Evolutionary conservation across 2,888 invertebrate genomes (phyloP).

Genomic region (Rhagophthalmus giganteus): DNA sequence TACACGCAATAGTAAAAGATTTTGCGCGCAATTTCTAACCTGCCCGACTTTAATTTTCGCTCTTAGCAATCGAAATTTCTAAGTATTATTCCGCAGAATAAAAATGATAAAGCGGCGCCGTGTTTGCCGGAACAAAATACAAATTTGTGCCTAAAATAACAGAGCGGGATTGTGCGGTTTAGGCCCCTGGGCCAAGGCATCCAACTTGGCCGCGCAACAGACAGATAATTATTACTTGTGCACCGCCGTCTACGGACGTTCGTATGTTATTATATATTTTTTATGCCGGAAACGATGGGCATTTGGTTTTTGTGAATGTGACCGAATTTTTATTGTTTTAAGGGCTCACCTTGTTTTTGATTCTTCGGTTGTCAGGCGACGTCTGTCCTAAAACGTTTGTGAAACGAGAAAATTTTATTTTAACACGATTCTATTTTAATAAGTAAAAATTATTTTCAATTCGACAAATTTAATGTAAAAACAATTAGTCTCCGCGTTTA

Average conservation of each 20-base stretch:
- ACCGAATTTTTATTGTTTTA: conserved; percentile 45
- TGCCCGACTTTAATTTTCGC: neutral
- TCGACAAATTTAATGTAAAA: no score
- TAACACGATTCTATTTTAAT: no score
- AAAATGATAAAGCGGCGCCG: conserved; percentile 34
- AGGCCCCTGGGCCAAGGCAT: conserved; percentile 42
- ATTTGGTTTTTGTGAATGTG: conserved; percentile 42
- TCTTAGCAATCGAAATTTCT: conserved; percentile 8
- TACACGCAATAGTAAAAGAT: neutral
- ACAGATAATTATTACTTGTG: conserved; percentile 51
- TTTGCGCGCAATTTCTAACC: conserved; percentile 3
- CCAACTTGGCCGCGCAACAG: conserved; percentile 44
- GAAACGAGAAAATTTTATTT: no score
- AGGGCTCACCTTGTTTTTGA: conserved; percentile 24
- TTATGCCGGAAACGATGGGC: conserved; percentile 55
- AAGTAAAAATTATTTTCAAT: no score
- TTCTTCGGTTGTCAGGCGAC: conserved; percentile 26
- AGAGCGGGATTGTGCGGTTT: conserved; percentile 45
- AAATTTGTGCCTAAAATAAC: conserved; percentile 51
- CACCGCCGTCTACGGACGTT: conserved; percentile 46
- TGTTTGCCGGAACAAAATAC: conserved; percentile 39
- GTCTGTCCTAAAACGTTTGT: no score
- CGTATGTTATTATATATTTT: conserved; percentile 56
- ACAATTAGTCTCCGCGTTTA: no score
- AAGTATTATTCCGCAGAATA: conserved; percentile 11